These are phyloP conservation scores for Laticauda laticaudata DNA, from an alignment of 2,113 vertebrate genomes.

Conservation along the genomic window DNA sequence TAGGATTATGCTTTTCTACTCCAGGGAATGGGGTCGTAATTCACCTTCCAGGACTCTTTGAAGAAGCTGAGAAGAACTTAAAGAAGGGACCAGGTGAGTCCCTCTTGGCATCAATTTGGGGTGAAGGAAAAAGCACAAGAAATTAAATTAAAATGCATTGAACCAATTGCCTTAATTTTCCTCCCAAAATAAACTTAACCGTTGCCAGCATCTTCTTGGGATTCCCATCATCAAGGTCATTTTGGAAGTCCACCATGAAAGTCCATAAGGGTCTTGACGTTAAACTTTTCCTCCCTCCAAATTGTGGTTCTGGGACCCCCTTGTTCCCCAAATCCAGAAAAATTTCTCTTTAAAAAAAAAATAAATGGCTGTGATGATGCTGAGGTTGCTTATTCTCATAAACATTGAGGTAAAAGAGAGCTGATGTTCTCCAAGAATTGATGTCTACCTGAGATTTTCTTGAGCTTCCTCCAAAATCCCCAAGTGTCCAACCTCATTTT, in stretches of 20 bases:
- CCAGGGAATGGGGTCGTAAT: slow-evolving; percentile 81
- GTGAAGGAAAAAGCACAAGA: neutral
- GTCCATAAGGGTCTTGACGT: neutral
- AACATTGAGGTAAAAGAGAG: neutral
- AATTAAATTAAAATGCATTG: neutral
- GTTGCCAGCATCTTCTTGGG: neutral
- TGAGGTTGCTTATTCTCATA: neutral
- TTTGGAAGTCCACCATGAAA: neutral
- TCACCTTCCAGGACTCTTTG: slow-evolving; percentile 79
- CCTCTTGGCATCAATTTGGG: neutral
- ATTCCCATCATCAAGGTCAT: neutral
- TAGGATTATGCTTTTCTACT: neutral
- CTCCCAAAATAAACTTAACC: neutral
- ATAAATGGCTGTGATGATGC: neutral
- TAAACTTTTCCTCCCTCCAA: neutral
- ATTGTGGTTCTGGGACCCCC: neutral
- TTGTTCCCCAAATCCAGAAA: neutral
- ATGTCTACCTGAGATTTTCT: neutral
- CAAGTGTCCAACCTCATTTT: neutral
- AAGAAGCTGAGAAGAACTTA: slow-evolving; percentile 77
- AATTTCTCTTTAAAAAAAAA: neutral
- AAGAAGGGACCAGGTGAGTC: slow-evolving; percentile 76
- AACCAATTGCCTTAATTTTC: neutral
- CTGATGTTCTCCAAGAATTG: neutral
- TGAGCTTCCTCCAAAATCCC: neutral